Base-by-base conservation (phyloP, 2,888 invertebrate genomes). In the Caenorhabditis afra region DNA sequence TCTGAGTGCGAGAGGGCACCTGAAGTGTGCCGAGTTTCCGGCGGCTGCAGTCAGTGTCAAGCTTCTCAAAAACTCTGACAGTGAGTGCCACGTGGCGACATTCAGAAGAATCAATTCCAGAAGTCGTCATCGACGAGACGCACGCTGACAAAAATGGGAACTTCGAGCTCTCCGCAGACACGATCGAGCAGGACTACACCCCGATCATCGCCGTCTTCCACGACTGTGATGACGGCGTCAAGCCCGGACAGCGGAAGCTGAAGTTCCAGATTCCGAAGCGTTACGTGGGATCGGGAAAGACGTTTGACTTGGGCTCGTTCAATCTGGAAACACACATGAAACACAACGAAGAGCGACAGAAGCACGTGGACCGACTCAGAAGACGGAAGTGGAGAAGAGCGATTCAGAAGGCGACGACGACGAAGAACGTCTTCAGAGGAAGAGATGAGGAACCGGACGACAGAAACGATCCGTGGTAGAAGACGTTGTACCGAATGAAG, bases 221-320 rank as follows among this genome's bases (percentile, higher is more conserved):
- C 35, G 84, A 84, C 44, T 84, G 82, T 65, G 75, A 82, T 47
- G 85, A 85, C 67, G 85, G 85, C 14, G 74, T 84, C 20, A 85
- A 85, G 68, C 73, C 84, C 10, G 83, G 85, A 45, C 78, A 77
- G 45, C 55, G 85, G 12, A 82, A 83, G 53, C 57, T 81, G 11
- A 84, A 81, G 44, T 84, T 85, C 52, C 57, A 79, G 47, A 52
- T 85, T 37, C 82, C 83, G 4, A 76, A 76, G 11, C 57, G 67
- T 16, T 85, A 85, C 59, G 65, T 83, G 18, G 55, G 55, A 3
- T 59, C 47, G 10, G 83, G 61, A 35, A 67, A 47, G 11, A 52
- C 65, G 1, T 83, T 76, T n/a, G 73, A 83, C 14, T 66, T 83
- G 47, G 82, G 82, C 3, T 53, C 53, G 7, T 70, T 81, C 47